Evolutionary conservation across 1,140 invertebrate species (phyloP), one percentile per base, ranked within the genome.

Genomic region (Drosophila cardini): DNA sequence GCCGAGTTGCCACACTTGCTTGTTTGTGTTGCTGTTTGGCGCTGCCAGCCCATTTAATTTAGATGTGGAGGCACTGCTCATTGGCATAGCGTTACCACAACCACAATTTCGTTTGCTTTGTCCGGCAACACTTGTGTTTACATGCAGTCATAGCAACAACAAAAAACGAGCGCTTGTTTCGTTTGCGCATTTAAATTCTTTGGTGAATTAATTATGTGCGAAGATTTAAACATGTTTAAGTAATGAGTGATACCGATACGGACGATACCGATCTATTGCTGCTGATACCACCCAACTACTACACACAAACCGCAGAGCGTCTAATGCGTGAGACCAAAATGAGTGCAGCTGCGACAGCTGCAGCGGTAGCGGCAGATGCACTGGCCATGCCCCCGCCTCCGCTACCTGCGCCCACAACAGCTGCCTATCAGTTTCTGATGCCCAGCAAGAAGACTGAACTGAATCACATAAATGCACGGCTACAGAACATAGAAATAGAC

Each of bases 201-300:
- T 11, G 5, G 13, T 0, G 15, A 38, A 53, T 34, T 45, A 2
- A 43, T 3, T 26, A 79, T 85, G 69, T 53, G 53, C 21, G 21
- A 3, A 26, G 21, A 26, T 26, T 26, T 26, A 26, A 26, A 26
- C 4, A 26, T 26, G 21, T 26, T 38, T 32, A 21, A 93, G 94
- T 94, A 89, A 96, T 96, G 96, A 96, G 96, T 94, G 96, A 96
- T 90, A 89, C 95, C 11, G 84, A 89, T 48, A 95, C 96, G 63
- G 96, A 96, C 94, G 96, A 96, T 92, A 97, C 96, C 4, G 96
- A 97, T 92, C 94, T 96, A 76, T 93, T 97, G 64, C 90, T 97
- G 70, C 92, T 96, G 64, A 96, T 96, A 90, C 96, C 96, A 56
- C 96, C 96, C 8, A 94, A 96, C 92, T 94, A 96, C 36, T 91